Evolutionary conservation across 2,797 vertebrate genomes (phyloP).

Genomic region (Pteropus rufus): DNA sequence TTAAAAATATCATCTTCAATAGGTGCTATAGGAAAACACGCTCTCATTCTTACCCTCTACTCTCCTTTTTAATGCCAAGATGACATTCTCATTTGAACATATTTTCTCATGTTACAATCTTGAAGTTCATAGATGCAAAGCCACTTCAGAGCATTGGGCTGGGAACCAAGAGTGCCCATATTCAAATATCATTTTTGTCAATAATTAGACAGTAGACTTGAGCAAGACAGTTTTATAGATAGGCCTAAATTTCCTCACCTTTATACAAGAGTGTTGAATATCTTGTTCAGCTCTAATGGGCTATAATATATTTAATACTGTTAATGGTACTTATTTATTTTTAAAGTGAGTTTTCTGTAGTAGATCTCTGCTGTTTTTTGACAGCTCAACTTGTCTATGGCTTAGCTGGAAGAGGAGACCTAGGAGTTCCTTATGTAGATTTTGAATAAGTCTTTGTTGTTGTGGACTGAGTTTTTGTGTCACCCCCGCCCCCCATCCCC

Average conservation of each 20-base stretch:
- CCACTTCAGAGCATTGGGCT: neutral
- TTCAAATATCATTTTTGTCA: neutral
- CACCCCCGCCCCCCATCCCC: fast-evolving
- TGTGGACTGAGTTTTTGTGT: neutral
- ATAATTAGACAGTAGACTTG: neutral
- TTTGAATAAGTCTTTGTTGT: neutral
- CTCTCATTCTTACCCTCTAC: neutral
- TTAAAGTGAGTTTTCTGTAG: neutral
- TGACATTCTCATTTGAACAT: neutral
- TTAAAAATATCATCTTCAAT: neutral
- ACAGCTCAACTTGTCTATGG: neutral
- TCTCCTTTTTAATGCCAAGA: neutral
- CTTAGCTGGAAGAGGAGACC: neutral
- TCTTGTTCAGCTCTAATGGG: neutral
- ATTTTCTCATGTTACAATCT: neutral
- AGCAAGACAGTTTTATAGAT: neutral
- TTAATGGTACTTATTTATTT: neutral
- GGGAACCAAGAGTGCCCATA: neutral
- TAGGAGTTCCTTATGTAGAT: neutral
- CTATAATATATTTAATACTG: neutral
- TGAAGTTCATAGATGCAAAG: neutral
- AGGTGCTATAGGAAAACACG: neutral
- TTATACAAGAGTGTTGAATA: neutral
- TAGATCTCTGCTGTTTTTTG: neutral
- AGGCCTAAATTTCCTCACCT: neutral